phyloP scores from a whole-genome alignment of 2,113 vertebrate genomes.

The Nannobrachium achirus region DNA sequence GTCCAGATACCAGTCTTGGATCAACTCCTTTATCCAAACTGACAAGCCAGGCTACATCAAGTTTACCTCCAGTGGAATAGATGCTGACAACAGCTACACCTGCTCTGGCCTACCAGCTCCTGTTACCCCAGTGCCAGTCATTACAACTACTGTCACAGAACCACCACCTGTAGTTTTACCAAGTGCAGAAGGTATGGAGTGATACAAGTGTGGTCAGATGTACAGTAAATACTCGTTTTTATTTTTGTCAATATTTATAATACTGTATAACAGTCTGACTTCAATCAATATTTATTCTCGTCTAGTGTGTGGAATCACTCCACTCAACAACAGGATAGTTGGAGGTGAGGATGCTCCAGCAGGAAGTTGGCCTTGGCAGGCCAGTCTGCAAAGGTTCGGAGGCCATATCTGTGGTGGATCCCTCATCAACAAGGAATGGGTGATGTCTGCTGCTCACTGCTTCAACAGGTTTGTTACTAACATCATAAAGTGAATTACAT shows the following conservation, averaged over 20 bases:
- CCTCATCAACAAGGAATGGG: conserved; percentile 67
- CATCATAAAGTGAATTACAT: background rate
- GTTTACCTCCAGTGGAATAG: no score
- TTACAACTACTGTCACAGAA: no score
- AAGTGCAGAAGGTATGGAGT: no score
- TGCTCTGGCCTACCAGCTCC: no score
- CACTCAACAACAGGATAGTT: conserved; percentile 57
- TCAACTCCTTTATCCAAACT: conserved; percentile 32
- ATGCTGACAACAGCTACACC: no score
- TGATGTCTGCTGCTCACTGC: conserved; percentile 83
- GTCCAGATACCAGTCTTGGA: conserved; percentile 80
- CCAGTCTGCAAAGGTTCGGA: conserved; percentile 58
- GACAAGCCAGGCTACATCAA: conserved; percentile 9
- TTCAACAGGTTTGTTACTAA: conserved; percentile 49
- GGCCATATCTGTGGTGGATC: conserved; percentile 80
- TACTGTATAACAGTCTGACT: no score
- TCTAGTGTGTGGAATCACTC: conserved; percentile 51
- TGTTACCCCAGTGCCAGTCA: no score
- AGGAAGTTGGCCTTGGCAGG: conserved; percentile 78
- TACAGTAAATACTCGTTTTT: no score
- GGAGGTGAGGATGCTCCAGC: conserved; percentile 48
- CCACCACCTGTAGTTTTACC: no score
- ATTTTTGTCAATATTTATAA: no score
- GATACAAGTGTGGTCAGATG: no score
- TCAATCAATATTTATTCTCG: background rate